A percentile compares a stretch with the other conserved stretches of the same genome.
Conservation (phyloP, 2,888 invertebrate species). For the Tachina grossa region DNA sequence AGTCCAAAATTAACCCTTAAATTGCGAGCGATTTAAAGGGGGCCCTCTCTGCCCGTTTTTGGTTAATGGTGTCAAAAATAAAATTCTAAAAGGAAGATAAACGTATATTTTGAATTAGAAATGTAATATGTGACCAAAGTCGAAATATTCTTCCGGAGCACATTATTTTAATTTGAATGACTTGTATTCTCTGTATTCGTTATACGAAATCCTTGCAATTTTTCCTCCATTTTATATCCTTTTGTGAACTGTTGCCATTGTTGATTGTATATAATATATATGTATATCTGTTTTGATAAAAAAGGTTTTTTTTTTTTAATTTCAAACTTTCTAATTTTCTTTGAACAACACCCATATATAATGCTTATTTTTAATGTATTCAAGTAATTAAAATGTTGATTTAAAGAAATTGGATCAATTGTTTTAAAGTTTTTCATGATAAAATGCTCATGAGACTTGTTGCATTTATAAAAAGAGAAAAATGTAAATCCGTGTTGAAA, state of each 20-base stretch:
- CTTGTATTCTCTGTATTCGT: too few relatives aligned
- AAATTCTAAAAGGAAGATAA: too few relatives aligned
- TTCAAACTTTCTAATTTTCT: background rate
- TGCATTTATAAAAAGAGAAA: background rate
- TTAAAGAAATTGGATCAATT: conserved; percentile 15
- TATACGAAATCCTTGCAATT: too few relatives aligned
- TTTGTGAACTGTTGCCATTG: background rate
- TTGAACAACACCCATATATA: background rate
- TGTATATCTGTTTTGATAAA: background rate
- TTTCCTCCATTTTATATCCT: background rate
- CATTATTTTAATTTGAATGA: too few relatives aligned
- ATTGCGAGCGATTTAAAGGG: too few relatives aligned
- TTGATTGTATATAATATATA: background rate
- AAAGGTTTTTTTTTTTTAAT: background rate
- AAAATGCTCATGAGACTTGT: background rate
- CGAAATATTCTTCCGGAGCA: too few relatives aligned
- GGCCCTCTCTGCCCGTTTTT: too few relatives aligned
- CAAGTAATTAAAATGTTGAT: conserved; percentile 13
- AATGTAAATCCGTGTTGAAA: background rate
- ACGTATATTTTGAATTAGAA: too few relatives aligned
- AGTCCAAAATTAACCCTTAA: too few relatives aligned
- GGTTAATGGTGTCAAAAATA: too few relatives aligned
- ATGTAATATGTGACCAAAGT: too few relatives aligned
- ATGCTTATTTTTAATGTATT: background rate
- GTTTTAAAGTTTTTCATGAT: background rate